Evolutionary conservation across 2,888 invertebrate species (phyloP), one percentile per base, ranked within the genome.

Genomic region (Calliscelio sp.): DNA sequence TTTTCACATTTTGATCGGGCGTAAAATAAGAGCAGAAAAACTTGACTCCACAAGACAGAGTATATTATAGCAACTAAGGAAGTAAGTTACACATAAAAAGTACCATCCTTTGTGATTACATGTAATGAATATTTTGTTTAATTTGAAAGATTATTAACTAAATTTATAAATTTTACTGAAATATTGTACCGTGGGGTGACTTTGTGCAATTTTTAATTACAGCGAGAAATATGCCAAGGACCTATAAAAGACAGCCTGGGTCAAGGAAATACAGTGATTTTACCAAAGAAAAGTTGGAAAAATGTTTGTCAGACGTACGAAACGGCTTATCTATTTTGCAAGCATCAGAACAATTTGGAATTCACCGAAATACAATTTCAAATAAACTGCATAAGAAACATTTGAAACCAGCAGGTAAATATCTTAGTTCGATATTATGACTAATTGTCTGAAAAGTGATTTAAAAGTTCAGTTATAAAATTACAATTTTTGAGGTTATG

Each of bases 221-320:
- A 28, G 49, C 32, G n/a, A 38, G 16, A 73, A 73, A 73, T 25
- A 73, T 73, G 73, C 14, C 20, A 22, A 73, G 71, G 24, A 28
- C 6, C 0, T 71, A 59, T 14, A 49, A 71, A 44, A 71, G 24
- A 35, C 57, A 73, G 38, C 38, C 51, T 73, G 61, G 61, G 24
- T 25, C 73, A 35, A 59, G 35, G n/a, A 61, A 61, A 11, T 73
- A 61, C 14, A 10, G 18, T 14, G 25, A 71, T 16, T 71, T 46
- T 32, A 44, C 44, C 46, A 20, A 18, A 71, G 57, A 71, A 71
- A 24, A 25, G 1, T 24, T 71, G 32, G 46, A 28, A 44, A 71
- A 44, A 38, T 70, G 68, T 41, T 70, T 70, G n/a, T 8, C 53
- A 4, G 55, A 16, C 53, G 11, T 71, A 6, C 0, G 14, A 14